A percentile compares a stretch with the other conserved stretches of the same genome.
These are phyloP conservation scores for Leptura quadrifasciata DNA, from an alignment of 2,888 invertebrate species.

Conservation along the genomic window DNA sequence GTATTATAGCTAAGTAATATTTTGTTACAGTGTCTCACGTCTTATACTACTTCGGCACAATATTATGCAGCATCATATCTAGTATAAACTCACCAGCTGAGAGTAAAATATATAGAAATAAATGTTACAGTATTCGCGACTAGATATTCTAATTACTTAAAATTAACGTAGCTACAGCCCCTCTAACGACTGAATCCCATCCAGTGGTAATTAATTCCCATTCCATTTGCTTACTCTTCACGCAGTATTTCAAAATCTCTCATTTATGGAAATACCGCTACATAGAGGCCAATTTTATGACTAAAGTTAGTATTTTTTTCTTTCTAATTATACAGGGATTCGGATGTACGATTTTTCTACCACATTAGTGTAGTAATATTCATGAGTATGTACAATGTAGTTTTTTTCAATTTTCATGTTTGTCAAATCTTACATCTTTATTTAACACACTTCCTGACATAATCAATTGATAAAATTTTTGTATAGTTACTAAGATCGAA, in stretches of 20 bases:
- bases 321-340: not conserved
- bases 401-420: no score
- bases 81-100: not conserved
- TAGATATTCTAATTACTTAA: slow-evolving; percentile 2
- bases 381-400: no score
- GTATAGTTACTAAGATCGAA: no score
- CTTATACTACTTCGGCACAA: no score
- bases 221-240: not conserved
- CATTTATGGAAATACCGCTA: not conserved
- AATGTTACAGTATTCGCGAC: not conserved
- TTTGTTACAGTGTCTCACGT: no score
- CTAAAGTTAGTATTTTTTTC: not conserved
- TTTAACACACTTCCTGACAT: no score
- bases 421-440: no score
- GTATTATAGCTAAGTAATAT: no score
- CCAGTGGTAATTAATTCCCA: slow-evolving; percentile 7
- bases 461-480: no score
- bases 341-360: not conserved
- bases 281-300: not conserved
- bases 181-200: not conserved
- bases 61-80: no score
- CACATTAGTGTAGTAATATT: not conserved
- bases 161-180: not conserved
- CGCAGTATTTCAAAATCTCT: slow-evolving; percentile 2
- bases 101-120: not conserved